These are phyloP conservation scores for Protomyctophum bolini DNA, from an alignment of 2,113 vertebrate genomes.

Conservation along the genomic window DNA sequence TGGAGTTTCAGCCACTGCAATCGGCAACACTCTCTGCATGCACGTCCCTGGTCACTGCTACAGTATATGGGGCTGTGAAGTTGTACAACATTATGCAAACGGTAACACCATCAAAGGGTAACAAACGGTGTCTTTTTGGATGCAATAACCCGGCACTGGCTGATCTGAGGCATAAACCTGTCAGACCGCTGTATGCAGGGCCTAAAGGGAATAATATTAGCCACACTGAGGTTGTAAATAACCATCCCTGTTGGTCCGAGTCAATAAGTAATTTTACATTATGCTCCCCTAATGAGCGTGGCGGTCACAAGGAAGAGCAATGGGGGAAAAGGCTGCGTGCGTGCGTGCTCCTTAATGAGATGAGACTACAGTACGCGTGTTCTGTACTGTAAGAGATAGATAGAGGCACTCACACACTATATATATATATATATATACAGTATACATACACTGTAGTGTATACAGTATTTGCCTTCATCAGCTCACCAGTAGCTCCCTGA, in stretches of 20 bases:
- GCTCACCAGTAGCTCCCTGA: too few relatives aligned
- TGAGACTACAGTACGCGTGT: constrained; percentile 16
- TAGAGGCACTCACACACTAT: not conserved
- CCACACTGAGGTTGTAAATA: constrained; percentile 66
- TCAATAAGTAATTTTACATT: constrained; percentile 73
- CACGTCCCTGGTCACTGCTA: too few relatives aligned
- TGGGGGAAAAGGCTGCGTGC: constrained; percentile 12
- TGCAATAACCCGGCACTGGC: constrained; percentile 24
- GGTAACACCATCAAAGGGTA: constrained; percentile 39
- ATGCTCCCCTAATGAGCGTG: constrained; percentile 39
- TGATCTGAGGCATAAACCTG: constrained; percentile 45
- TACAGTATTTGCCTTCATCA: too few relatives aligned
- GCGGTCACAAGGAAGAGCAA: constrained; percentile 57
- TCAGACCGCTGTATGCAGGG: constrained; percentile 35
- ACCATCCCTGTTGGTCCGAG: constrained; percentile 50
- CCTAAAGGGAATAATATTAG: constrained; percentile 56
- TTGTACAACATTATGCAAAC: constrained; percentile 29
- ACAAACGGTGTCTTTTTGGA: constrained; percentile 32
- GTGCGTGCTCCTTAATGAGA: constrained; percentile 19
- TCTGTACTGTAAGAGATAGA: constrained; percentile 36
- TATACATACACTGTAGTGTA: too few relatives aligned
- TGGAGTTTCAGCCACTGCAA: not conserved
- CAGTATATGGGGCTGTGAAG: constrained; percentile 6
- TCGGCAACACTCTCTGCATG: too few relatives aligned
- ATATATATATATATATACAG: too few relatives aligned